Base-by-base conservation (phyloP, 1,140 invertebrate species). In the Scaptomyza montana region DNA sequence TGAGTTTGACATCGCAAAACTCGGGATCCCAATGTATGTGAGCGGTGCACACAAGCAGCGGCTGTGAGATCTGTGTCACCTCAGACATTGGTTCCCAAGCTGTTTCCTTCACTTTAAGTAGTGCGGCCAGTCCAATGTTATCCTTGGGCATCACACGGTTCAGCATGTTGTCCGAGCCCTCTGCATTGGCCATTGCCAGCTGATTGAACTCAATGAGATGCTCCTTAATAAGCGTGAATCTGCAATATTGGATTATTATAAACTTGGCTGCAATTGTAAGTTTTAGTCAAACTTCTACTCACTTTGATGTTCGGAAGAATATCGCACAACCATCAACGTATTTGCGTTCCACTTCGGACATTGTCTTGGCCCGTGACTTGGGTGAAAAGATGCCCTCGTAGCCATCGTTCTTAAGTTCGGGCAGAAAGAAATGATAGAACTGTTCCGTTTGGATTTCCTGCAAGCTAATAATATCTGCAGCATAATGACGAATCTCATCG, bases 11-110 rank as follows among this genome's bases (percentile, higher is more conserved):
- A 93, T 99, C 99, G 90, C 98, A 99, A 92, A 97, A 99, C 93
- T 99, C 98, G 1, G 99, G 99, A 94, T 99, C 99, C 99, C 99
- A 99, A 93, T 99, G 98, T 69, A 99, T 98, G 93, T 99, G 99
- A 39, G 98, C 98, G 4, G 98, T 99, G 91, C 98, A 99, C 30
- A 99, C 98, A 63, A 99, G 93, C 64, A 99, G 93, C 25, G 97
- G 96, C 91, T 98, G 98, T 74, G 95, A 95, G 66, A 96, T 93
- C 92, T 95, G 95, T 47, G 94, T 93, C 55, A 95, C 94, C 84
- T 98, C 96, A 72, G 95, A 96, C 81, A 95, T 85, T 70, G 95
- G 95, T 95, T 98, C 97, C 97, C 97, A 99, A 5, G 97, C 97
- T 61, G 95, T 96, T 91, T 98, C 97, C 89, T 97, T 98, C 0